Base-by-base conservation (phyloP, 1,140 invertebrate species). In the Sycobia sp. region DNA sequence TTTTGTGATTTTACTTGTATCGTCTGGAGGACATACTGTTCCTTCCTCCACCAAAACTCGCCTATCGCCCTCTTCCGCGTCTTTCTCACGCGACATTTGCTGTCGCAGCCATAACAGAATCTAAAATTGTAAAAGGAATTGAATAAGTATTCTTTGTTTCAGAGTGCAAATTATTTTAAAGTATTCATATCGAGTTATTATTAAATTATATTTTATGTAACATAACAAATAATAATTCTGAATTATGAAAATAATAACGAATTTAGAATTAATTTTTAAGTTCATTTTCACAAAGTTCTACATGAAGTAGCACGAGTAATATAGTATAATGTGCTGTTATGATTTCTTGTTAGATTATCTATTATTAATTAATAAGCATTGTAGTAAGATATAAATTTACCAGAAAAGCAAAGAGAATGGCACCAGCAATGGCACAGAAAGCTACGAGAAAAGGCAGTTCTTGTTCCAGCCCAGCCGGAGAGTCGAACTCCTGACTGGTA, bases 81-180 rank as follows among this genome's bases (percentile, higher is more conserved):
- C 75, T 62, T 82, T 82, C 77, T 81, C 79, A 81, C 80, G 77
- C 76, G 81, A 80, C 80, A 82, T 81, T 80, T 83, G 80, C 75
- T 80, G 81, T 69, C 80, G 73, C 66, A 83, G 78, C 81, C 82
- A 82, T 81, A 83, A 77, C 73, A 83, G 69, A 70, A 82, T 73
- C 79, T 81, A 39, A 3, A 64, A 14, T 34, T 51, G 27, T 50
- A 4, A n/a, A 50, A n/a, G n/a, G n/a, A n/a, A n/a, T n/a, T 4
- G 11, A 38, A 38, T 7, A 53, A 20, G 16, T 10, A 38, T 27
- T 25, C 3, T n/a, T 2, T 27, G 46, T 51, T n/a, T 8, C n/a
- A n/a, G n/a, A n/a, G n/a, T n/a, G n/a, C n/a, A n/a, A n/a, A n/a
- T n/a, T n/a, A n/a, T n/a, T n/a, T n/a, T n/a, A n/a, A n/a, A n/a